phyloP scores from a whole-genome alignment of 2,113 vertebrate genomes.

The Proteles cristata region DNA sequence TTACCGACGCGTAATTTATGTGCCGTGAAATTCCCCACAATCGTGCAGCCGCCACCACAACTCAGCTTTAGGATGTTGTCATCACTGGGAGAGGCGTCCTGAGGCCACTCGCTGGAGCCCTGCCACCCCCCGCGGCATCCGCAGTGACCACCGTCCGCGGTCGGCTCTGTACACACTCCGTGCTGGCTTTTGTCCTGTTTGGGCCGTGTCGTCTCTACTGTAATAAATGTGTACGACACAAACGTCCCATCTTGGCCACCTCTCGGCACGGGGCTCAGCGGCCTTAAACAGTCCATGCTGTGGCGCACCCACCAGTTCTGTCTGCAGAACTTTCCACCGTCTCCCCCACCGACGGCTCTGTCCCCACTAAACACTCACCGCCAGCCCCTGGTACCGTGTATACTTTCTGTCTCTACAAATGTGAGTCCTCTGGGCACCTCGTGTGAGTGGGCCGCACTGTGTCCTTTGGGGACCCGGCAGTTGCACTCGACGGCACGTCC shows the following conservation, averaged over 20 bases:
- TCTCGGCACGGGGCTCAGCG: fast-evolving
- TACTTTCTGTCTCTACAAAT: not conserved
- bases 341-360: not conserved
- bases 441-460: not conserved
- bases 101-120: fast-evolving
- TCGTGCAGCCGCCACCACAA: fast-evolving
- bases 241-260: not conserved
- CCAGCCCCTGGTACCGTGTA: not conserved
- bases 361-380: too few relatives aligned
- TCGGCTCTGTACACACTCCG: not conserved
- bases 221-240: fast-evolving
- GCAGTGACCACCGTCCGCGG: fast-evolving
- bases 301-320: fast-evolving
- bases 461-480: not conserved
- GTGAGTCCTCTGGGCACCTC: not conserved
- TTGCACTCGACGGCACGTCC: fast-evolving
- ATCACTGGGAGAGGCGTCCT: not conserved
- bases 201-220: too few relatives aligned
- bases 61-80: fast-evolving
- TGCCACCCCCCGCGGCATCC: too few relatives aligned
- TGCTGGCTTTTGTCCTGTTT: not conserved
- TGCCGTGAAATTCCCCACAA: fast-evolving
- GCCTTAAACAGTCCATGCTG: fast-evolving
- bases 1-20: fast-evolving
- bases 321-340: not conserved